Percentiles rank a stretch among this genome's conserved stretches.
Conservation (phyloP, 2,797 vertebrate species). For the Vireo griseus region DNA sequence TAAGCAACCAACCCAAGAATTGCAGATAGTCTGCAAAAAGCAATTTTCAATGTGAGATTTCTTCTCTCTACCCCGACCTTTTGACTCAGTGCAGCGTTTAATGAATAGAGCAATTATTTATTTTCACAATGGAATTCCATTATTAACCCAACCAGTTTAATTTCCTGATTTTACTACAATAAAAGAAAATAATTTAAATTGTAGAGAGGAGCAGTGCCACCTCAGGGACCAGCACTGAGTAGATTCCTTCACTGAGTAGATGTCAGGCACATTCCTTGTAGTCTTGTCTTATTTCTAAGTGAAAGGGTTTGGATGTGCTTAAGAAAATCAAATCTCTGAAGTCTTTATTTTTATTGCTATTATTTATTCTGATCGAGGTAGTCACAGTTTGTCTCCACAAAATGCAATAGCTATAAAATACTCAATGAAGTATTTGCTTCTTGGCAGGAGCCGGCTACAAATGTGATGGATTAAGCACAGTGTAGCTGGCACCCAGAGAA, state of each 20-base stretch:
- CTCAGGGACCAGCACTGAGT: neutral
- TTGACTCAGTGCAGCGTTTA: neutral
- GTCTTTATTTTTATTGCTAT: conserved; percentile 2
- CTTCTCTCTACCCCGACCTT: neutral
- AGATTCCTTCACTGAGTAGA: neutral
- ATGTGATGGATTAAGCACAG: neutral
- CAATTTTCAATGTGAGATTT: neutral
- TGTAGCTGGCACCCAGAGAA: conserved; percentile 14
- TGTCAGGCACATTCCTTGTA: neutral
- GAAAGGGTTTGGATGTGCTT: neutral
- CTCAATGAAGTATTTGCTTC: conserved; percentile 38
- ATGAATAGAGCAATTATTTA: neutral
- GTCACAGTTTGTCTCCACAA: conserved; percentile 22
- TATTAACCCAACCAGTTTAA: neutral
- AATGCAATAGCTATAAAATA: conserved; percentile 16
- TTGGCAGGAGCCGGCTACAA: conserved; percentile 18
- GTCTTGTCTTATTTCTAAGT: neutral
- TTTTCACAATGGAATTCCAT: neutral
- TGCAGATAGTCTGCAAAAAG: neutral
- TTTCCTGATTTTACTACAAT: neutral
- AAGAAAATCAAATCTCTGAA: neutral
- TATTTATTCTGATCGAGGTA: conserved; percentile 25
- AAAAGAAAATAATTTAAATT: neutral
- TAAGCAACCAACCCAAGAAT: neutral
- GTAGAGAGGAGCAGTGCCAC: neutral